Evolutionary conservation across 2,888 invertebrate species (phyloP), one percentile per base, ranked within the genome.

Genomic region (Subacronicta megacephala): DNA sequence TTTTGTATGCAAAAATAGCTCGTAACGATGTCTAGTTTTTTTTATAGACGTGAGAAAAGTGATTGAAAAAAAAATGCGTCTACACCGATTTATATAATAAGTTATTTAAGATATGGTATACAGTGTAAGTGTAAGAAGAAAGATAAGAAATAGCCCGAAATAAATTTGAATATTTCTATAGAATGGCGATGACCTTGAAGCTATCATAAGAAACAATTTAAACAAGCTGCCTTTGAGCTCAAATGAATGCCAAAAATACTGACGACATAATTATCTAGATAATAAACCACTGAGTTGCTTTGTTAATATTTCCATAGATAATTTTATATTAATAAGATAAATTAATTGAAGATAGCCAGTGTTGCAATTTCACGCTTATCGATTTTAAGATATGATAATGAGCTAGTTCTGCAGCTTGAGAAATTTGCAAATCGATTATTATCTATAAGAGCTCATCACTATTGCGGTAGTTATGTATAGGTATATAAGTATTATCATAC

Each of bases 1-100:
- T 53, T 57, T 36, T 52, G 13, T 66, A 35, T 47, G 38, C 26
- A 46, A 42, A 62, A 54, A 50, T 66, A 72, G 42, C 37, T 44
- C 16, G 31, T 33, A 18, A 51, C 15, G 15, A 40, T 52, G 15
- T 12, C 17, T 29, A 44, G 18, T 40, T 7, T 44, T 17, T n/a
- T 54, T 33, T 26, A 38, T 46, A 31, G 12, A 18, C 31, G 13
- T 29, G 31, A 0, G n/a, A 31, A 31, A 40, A 20, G 1, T 50
- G 13, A 5, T 31, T 0, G 9, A 16, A 7, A n/a, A 18, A 51
- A 13, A 15, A 6, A 29, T 18, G n/a, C 16, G 23, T 35, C 5
- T 38, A 16, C 29, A 10, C 1, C 1, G 12, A 10, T 16, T 37
- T 10, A 13, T 29, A 29, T 4, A n/a, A 7, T 37, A 5, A 17